phyloP scores from a whole-genome alignment of 2,888 invertebrate species.

The Acholoe squamosa region DNA sequence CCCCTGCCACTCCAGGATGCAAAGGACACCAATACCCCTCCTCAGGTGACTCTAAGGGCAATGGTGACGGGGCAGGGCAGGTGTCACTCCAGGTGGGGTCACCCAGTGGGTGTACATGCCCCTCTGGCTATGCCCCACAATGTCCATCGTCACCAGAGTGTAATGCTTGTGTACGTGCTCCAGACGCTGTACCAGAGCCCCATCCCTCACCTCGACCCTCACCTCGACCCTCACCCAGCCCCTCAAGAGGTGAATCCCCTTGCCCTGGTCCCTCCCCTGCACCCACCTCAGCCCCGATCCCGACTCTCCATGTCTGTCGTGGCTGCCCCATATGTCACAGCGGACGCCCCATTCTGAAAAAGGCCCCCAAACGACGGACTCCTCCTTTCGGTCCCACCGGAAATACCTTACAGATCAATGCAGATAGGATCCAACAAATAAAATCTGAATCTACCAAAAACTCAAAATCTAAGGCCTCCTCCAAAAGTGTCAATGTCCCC shows the following conservation, averaged over 20 bases:
- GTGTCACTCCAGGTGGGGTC: not conserved
- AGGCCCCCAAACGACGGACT: not conserved
- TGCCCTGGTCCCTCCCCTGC: not conserved
- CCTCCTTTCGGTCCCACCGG: constrained; percentile 22
- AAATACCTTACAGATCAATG: not conserved
- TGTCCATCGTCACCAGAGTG: constrained; percentile 23
- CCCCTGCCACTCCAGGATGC: not conserved
- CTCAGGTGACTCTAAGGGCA: not conserved
- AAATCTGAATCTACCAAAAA: not conserved
- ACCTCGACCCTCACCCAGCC: not conserved
- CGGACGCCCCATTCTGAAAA: not conserved
- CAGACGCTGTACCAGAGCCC: constrained; percentile 26
- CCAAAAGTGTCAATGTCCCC: not conserved
- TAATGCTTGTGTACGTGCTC: constrained; percentile 24
- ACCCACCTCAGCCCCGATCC: not conserved
- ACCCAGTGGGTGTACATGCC: not conserved
- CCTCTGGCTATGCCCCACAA: not conserved
- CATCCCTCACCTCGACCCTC: not conserved
- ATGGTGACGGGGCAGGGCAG: not conserved
- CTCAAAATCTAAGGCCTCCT: not conserved
- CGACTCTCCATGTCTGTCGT: not conserved
- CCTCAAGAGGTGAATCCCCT: not conserved
- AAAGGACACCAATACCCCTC: not conserved
- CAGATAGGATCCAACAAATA: not conserved
- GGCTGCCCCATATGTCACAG: constrained; percentile 1